Conservation (phyloP, 2,797 vertebrate species). For the Tenualosa ilisha region DNA sequence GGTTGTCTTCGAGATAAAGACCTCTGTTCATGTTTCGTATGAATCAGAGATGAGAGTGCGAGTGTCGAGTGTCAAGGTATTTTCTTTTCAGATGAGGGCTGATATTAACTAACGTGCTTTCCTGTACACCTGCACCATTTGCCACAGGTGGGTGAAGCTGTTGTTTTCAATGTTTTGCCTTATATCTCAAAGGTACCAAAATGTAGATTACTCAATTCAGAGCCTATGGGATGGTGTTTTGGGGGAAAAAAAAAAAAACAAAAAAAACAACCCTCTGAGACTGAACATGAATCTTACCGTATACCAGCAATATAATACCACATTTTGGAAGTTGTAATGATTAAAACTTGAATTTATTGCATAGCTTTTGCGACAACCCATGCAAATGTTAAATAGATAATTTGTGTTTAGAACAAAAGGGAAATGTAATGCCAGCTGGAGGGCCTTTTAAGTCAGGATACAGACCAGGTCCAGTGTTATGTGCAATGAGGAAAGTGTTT, state of each 20-base stretch:
- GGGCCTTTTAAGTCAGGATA: neutral
- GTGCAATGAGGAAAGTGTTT: conserved; percentile 6
- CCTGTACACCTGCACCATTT: neutral
- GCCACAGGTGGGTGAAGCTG: neutral
- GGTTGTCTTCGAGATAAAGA: neutral
- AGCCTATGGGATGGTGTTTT: conserved; percentile 5
- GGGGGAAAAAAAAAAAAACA: too few species aligned
- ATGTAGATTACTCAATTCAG: conserved; percentile 24
- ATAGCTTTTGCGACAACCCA: conserved; percentile 17
- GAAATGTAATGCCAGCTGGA: neutral
- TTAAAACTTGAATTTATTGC: conserved; percentile 24
- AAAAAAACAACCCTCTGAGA: neutral
- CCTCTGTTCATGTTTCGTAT: neutral
- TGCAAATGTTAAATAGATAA: conserved; percentile 33
- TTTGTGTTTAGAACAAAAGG: conserved; percentile 36
- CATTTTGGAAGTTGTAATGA: neutral
- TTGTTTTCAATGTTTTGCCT: conserved; percentile 35
- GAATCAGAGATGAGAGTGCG: neutral
- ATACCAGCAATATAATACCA: conserved; percentile 25
- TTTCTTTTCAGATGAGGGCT: neutral
- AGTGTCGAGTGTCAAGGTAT: neutral
- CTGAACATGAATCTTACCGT: conserved; percentile 5
- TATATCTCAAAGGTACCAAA: conserved; percentile 47
- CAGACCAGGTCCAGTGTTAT: neutral
- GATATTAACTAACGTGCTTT: neutral